Conservation (phyloP, 2,797 vertebrate species). For the Ctenopoma kingsleyae region DNA sequence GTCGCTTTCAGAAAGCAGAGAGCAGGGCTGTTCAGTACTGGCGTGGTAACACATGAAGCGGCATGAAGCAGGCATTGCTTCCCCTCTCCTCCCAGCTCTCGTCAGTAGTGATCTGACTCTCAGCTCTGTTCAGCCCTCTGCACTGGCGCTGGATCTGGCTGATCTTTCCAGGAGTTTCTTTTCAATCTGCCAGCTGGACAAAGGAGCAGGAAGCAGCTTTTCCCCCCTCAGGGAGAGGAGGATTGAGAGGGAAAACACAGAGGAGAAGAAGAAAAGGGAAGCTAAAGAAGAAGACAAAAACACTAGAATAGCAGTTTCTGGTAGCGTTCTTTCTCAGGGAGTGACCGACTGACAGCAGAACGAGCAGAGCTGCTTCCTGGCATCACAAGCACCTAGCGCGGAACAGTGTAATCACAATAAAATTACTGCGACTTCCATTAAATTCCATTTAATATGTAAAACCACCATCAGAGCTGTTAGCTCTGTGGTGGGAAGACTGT, state of each 20-base stretch:
- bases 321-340: constrained; percentile 32
- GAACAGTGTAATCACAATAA: background rate
- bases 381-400: background rate
- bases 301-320: constrained; percentile 27
- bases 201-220: constrained; percentile 77
- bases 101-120: constrained; percentile 28
- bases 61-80: constrained; percentile 45
- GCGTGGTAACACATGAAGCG: constrained; percentile 46
- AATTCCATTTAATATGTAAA: background rate
- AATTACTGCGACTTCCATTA: background rate
- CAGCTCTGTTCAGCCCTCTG: constrained; percentile 44
- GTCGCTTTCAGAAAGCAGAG: constrained; percentile 25
- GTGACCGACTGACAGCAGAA: constrained; percentile 16
- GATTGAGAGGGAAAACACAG: constrained; percentile 35
- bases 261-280: constrained; percentile 6
- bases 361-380: constrained; percentile 18
- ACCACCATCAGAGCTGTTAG: background rate
- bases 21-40: constrained; percentile 20
- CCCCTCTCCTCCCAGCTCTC: constrained; percentile 43
- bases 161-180: constrained; percentile 72
- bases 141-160: constrained; percentile 53
- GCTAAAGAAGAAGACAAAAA: constrained; percentile 10
- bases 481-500: background rate
- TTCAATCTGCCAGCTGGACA: constrained; percentile 77
- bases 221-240: constrained; percentile 45